These are phyloP conservation scores for Coregonus suidteri DNA, from an alignment of 2,797 vertebrate genomes.

Conservation along the genomic window DNA sequence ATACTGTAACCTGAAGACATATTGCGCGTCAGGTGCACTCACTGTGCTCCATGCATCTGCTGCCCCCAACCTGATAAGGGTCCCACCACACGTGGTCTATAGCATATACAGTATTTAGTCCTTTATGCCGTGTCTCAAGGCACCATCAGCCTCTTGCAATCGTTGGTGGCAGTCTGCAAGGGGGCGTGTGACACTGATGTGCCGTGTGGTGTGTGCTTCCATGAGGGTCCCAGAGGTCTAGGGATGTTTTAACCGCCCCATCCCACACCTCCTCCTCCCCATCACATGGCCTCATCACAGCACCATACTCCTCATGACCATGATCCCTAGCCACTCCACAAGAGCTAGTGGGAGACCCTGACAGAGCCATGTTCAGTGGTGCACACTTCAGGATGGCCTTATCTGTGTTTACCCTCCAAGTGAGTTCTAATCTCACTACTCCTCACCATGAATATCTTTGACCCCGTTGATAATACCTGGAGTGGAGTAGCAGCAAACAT, in stretches of 20 bases:
- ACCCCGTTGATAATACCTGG: conserved; percentile 22
- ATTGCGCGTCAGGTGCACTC: conserved; percentile 64
- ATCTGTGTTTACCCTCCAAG: conserved; percentile 19
- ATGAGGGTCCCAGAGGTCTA: background rate
- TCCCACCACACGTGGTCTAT: conserved; percentile 13
- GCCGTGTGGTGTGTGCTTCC: conserved; percentile 16
- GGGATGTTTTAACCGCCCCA: conserved; percentile 1
- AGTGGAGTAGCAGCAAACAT: background rate
- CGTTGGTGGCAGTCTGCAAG: conserved; percentile 22
- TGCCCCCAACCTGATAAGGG: conserved; percentile 53
- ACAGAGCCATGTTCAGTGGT: conserved; percentile 1
- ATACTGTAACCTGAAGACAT: conserved; percentile 56
- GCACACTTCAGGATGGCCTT: conserved; percentile 24
- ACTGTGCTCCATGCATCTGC: conserved; percentile 29
- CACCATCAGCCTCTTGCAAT: conserved; percentile 15
- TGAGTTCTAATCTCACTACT: conserved; percentile 31
- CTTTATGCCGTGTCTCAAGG: conserved; percentile 50
- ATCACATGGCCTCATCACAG: conserved; percentile 1
- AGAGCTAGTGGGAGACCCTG: background rate
- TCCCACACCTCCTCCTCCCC: background rate
- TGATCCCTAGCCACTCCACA: background rate
- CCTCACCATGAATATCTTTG: conserved; percentile 21
- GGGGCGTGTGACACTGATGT: conserved; percentile 32
- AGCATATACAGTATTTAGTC: conserved; percentile 43
- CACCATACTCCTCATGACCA: conserved; percentile 1